Conservation (phyloP, 2,113 vertebrate species). For the Cisticola juncidis region DNA sequence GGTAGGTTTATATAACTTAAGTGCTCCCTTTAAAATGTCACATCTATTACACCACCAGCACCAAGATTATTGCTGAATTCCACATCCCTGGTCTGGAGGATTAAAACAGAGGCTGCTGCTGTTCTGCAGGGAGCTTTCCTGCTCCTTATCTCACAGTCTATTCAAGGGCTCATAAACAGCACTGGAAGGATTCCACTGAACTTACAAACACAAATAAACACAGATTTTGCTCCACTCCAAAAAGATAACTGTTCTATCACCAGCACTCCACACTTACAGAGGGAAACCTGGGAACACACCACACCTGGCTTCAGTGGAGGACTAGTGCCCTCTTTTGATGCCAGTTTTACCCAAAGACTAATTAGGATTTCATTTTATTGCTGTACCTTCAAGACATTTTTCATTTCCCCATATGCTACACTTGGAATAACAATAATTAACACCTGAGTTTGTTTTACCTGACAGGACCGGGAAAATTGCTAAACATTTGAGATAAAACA, state of each 20-base stretch:
- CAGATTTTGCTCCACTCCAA: neutral
- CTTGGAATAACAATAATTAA: neutral
- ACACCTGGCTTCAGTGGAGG: neutral
- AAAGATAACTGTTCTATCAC: neutral
- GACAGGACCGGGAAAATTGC: neutral
- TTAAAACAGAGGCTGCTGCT: neutral
- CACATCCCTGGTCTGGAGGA: neutral
- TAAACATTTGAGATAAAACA: neutral
- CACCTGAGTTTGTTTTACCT: neutral
- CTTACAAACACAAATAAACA: conserved; percentile 26
- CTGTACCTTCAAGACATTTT: neutral
- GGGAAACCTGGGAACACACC: neutral
- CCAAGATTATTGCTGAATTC: neutral
- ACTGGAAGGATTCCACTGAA: conserved; percentile 24
- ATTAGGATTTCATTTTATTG: neutral
- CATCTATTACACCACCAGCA: neutral
- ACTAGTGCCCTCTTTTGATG: conserved; percentile 51
- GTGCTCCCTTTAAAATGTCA: neutral
- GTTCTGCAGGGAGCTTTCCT: neutral
- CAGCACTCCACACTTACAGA: neutral
- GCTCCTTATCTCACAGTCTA: neutral
- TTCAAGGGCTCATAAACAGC: conserved; percentile 5
- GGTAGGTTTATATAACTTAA: neutral
- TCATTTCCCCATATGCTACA: neutral
- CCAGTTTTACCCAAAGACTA: neutral